Evolutionary conservation across 2,888 invertebrate species (phyloP).

Genomic region (Iselma pallidipennis): DNA sequence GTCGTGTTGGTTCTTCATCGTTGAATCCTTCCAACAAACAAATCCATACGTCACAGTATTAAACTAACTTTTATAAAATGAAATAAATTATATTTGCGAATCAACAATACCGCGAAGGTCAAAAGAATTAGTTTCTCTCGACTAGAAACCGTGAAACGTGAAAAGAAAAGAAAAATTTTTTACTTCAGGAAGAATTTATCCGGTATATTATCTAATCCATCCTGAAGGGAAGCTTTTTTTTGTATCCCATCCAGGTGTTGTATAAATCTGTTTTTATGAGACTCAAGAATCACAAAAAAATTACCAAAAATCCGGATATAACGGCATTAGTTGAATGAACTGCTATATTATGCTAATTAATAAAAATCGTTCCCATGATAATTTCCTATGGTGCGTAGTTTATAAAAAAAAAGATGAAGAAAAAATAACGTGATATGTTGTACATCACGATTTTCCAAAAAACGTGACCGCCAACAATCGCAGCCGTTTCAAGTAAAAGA

Average conservation of each 20-base stretch:
- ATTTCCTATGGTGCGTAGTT: background rate
- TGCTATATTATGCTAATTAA: background rate
- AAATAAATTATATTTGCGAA: background rate
- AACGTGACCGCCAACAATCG: slow-evolving; percentile 4
- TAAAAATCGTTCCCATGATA: background rate
- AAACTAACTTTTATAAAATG: too few relatives aligned
- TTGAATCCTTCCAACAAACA: too few relatives aligned
- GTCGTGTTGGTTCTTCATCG: too few relatives aligned
- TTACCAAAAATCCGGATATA: too few relatives aligned
- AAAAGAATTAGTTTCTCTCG: background rate
- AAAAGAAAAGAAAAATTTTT: background rate
- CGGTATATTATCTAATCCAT: background rate
- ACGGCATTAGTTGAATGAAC: too few relatives aligned
- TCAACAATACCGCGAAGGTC: background rate
- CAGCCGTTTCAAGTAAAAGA: slow-evolving; percentile 1
- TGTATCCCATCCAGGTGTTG: background rate
- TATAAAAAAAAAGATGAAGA: background rate
- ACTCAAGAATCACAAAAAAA: too few relatives aligned
- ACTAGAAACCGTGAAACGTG: background rate
- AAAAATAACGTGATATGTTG: slow-evolving; percentile 3
- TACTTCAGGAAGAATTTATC: background rate
- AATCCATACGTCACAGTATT: too few relatives aligned
- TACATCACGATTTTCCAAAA: slow-evolving; percentile 8
- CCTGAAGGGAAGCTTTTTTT: background rate
- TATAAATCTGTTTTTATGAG: too few relatives aligned